These are phyloP conservation scores for Clamator glandarius DNA, from an alignment of 2,797 vertebrate species.

Conservation along the genomic window DNA sequence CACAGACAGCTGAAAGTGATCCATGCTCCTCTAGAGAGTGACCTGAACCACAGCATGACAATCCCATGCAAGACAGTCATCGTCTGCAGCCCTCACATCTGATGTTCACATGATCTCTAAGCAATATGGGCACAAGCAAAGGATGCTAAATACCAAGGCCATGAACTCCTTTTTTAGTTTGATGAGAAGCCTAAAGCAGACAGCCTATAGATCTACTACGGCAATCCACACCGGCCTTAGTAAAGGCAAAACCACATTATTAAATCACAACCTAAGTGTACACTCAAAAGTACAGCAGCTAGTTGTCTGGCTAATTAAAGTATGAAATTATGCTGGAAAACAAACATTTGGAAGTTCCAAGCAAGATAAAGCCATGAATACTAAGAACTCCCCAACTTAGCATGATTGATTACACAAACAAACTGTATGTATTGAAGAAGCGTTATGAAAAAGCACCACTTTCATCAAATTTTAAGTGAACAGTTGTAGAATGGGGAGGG, in stretches of 20 bases:
- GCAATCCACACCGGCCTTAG: background rate
- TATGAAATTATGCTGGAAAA: slow-evolving; percentile 65
- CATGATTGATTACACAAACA: slow-evolving; percentile 67
- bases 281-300: slow-evolving; percentile 22
- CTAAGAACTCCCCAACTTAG: slow-evolving; percentile 48
- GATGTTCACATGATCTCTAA: fast-evolving
- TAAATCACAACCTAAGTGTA: slow-evolving; percentile 7
- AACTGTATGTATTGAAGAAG: slow-evolving; percentile 60
- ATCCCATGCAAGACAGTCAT: fast-evolving
- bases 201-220: background rate
- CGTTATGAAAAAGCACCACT: slow-evolving; percentile 53
- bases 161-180: background rate
- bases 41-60: background rate
- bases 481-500: slow-evolving; percentile 14
- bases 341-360: slow-evolving; percentile 61
- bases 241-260: background rate
- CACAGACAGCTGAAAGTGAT: background rate
- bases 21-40: background rate
- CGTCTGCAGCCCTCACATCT: background rate
- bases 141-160: background rate
- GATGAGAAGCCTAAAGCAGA: background rate
- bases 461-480: slow-evolving; percentile 72
- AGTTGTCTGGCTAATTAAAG: slow-evolving; percentile 55
- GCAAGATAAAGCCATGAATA: slow-evolving; percentile 58
- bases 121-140: fast-evolving